Evolutionary conservation across 2,797 vertebrate species (phyloP).

Genomic region (Anableps anableps): DNA sequence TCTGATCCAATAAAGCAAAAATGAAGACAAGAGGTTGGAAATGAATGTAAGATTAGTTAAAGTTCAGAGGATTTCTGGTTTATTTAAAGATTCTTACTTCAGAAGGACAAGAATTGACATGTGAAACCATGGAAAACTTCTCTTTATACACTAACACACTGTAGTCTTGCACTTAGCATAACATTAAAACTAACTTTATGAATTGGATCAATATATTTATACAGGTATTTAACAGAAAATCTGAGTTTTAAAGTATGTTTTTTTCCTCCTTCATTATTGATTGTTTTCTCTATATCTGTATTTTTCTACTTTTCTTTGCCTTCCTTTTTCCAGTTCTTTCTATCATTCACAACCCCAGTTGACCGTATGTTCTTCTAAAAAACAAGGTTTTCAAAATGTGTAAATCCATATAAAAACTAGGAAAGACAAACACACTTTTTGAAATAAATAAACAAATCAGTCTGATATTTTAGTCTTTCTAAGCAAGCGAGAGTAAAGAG

Average conservation of each 20-base stretch:
- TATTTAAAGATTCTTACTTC: neutral
- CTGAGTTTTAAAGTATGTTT: too few species aligned
- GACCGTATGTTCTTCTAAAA: neutral
- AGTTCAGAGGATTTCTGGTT: neutral
- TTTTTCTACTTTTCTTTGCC: too few species aligned
- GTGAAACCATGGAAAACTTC: neutral
- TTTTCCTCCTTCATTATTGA: too few species aligned
- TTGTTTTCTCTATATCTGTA: too few species aligned
- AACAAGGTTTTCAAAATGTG: neutral
- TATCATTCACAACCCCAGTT: neutral
- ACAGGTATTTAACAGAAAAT: too few species aligned
- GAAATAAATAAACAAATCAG: neutral
- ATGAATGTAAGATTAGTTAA: neutral
- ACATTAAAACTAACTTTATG: neutral
- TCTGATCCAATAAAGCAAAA: neutral
- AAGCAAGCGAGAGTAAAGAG: too few species aligned
- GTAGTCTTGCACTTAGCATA: neutral
- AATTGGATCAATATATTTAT: too few species aligned
- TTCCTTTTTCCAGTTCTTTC: too few species aligned
- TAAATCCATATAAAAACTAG: neutral
- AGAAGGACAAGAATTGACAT: neutral
- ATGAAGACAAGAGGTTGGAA: neutral
- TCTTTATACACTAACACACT: neutral
- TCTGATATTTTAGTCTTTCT: too few species aligned
- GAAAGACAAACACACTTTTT: neutral